phyloP scores from a whole-genome alignment of 2,888 invertebrate species.

The Callosobruchus maculatus region DNA sequence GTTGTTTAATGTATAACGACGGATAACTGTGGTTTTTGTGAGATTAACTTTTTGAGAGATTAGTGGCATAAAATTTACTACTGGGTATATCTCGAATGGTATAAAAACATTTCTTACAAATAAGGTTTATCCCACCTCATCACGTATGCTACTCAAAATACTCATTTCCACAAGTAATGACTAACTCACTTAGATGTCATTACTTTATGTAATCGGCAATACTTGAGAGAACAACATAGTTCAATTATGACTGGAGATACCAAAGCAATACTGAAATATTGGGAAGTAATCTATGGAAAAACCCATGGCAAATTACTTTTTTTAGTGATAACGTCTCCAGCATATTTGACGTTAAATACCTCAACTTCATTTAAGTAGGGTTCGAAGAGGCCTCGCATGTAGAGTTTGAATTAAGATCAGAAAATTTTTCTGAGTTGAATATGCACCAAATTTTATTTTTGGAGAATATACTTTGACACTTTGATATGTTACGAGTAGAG shows the following conservation, averaged over 20 bases:
- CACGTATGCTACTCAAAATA: too few species aligned
- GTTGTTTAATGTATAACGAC: too few species aligned
- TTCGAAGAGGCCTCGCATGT: slow-evolving; percentile 19
- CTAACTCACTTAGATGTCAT: neutral
- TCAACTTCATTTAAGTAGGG: neutral
- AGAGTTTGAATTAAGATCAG: slow-evolving; percentile 20
- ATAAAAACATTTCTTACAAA: too few species aligned
- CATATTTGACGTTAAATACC: neutral
- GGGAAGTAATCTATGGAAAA: slow-evolving; percentile 1
- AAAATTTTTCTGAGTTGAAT: slow-evolving; percentile 22
- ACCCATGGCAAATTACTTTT: slow-evolving; percentile 7
- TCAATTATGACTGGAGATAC: neutral
- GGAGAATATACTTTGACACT: slow-evolving; percentile 20
- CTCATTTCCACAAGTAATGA: too few species aligned
- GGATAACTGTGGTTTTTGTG: too few species aligned
- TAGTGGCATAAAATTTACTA: too few species aligned
- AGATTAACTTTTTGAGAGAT: too few species aligned
- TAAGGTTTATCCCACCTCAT: too few species aligned
- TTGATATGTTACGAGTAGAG: slow-evolving; percentile 10
- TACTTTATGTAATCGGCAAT: neutral
- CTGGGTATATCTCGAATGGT: too few species aligned
- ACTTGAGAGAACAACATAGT: neutral
- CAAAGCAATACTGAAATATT: neutral
- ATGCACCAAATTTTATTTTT: slow-evolving; percentile 33
- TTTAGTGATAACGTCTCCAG: slow-evolving; percentile 4